These are phyloP conservation scores for Phoeniculus purpureus DNA, from an alignment of 2,797 vertebrate species.

Conservation along the genomic window DNA sequence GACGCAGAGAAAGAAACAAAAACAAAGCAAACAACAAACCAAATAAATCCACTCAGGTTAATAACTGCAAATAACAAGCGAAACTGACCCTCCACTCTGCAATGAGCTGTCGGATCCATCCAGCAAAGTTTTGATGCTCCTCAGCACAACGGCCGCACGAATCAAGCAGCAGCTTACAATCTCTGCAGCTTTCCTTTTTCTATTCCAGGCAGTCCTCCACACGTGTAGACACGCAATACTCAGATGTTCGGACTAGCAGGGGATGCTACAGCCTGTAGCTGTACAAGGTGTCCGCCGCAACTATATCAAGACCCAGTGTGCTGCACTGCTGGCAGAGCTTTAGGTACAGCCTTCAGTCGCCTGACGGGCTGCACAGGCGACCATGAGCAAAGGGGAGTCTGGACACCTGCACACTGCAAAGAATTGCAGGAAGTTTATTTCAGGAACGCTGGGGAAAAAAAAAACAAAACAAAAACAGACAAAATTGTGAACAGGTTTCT, in stretches of 20 bases:
- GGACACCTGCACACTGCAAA: slow-evolving; percentile 68
- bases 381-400: slow-evolving; percentile 55
- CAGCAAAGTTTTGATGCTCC: slow-evolving; percentile 60
- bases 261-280: slow-evolving; percentile 37
- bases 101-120: slow-evolving; percentile 60
- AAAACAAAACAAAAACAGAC: slow-evolving; percentile 6
- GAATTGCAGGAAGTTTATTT: slow-evolving; percentile 74
- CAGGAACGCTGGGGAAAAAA: slow-evolving; percentile 58
- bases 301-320: slow-evolving; percentile 4
- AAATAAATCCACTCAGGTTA: slow-evolving; percentile 10
- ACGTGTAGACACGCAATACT: slow-evolving; percentile 28
- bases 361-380: slow-evolving; percentile 37
- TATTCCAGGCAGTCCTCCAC: slow-evolving; percentile 51
- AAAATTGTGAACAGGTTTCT: slow-evolving; percentile 69
- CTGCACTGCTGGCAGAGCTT: slow-evolving; percentile 35
- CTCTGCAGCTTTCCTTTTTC: slow-evolving; percentile 58
- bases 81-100: slow-evolving; percentile 62
- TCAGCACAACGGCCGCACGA: slow-evolving; percentile 43
- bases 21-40: slow-evolving; percentile 12
- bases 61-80: slow-evolving; percentile 24
- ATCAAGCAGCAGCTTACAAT: slow-evolving; percentile 47
- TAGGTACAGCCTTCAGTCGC: slow-evolving; percentile 47
- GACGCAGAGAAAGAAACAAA: slow-evolving; percentile 5
- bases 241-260: slow-evolving; percentile 37
- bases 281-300: slow-evolving; percentile 26